Base-by-base conservation (phyloP, 2,797 vertebrate genomes). In the Phrynocephalus forsythii region DNA sequence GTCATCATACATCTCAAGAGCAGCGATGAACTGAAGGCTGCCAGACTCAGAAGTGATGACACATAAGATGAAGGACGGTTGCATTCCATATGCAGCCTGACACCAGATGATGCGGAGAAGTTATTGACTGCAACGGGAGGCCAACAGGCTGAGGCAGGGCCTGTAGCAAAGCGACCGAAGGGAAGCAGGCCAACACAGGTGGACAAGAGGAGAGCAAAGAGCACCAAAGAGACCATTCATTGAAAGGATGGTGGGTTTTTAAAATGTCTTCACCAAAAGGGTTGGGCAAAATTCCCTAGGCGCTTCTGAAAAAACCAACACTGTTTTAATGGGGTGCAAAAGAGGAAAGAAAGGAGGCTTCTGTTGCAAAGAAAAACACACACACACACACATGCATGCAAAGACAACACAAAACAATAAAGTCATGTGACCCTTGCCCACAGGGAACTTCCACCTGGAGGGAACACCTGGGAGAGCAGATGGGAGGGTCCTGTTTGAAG, bases 171-270 rank as follows among this genome's bases (percentile, higher is more conserved):
- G 44, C 90, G 87, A 86, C 77, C 84, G 90, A 60, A 82, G 93
- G 90, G 89, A 92, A 94, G 92, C 15, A 86, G 78, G 30, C 76
- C 84, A 91, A 86, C 24, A 88, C 66, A 16, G 28, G 88, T 86
- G 84, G 87, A 73, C 63, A 1, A 0, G 0, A 60, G 86, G 56
- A 85, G 66, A 26, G 66, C 24, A 73, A 82, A 90, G 16, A 33
- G 67, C 76, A 0, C 6, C 18, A 22, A 69, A n/a, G 67, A 83
- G n/a, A 91, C 90, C 93, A 89, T 93, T 92, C 16, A 3, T 30
- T 68, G 88, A 92, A 89, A 93, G 90, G 91, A 90, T 88, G 92
- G 93, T 92, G 90, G 89, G 92, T 56, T 56, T 56, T 56, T 13
- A 9, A 44, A 44, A 9, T 13, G 15, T 56, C 9, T 56, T 56